Conservation (phyloP, 2,113 vertebrate species). For the Neopipo cinnamomea region DNA sequence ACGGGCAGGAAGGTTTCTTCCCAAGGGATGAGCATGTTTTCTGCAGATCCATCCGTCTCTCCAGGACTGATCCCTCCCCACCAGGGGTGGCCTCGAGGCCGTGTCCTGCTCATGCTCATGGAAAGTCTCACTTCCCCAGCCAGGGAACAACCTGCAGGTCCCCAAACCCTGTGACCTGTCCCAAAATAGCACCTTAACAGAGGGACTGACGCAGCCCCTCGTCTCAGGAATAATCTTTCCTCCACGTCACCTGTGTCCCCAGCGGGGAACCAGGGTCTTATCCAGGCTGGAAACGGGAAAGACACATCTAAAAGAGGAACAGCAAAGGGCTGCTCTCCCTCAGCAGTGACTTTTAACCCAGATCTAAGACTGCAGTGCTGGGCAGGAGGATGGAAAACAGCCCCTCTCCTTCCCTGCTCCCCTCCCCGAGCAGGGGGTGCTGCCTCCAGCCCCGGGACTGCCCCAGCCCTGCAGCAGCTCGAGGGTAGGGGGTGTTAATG, state of each 20-base stretch:
- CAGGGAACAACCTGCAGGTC: not conserved
- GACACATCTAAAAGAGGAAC: not conserved
- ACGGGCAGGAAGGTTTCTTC: not conserved
- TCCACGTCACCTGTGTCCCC: not conserved
- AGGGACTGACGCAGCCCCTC: not conserved
- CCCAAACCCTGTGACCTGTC: slow-evolving; percentile 28
- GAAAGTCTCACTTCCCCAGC: not conserved
- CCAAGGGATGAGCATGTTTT: rapidly evolving
- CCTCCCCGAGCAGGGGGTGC: not conserved
- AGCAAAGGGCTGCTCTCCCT: not conserved
- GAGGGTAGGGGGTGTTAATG: rapidly evolving
- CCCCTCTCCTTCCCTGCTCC: not conserved
- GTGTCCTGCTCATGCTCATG: not conserved
- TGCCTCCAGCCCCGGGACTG: not conserved
- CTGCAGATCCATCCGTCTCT: not conserved
- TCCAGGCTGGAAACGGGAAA: not conserved
- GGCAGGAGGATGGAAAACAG: not conserved
- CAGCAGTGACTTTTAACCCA: not conserved
- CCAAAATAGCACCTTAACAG: not conserved
- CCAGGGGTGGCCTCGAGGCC: rapidly evolving
- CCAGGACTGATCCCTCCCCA: not conserved
- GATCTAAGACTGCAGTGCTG: not conserved
- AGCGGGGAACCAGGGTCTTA: not conserved
- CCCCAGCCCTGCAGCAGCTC: rapidly evolving
- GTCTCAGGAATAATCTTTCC: slow-evolving; percentile 7